A percentile compares a stretch with the other conserved stretches of the same genome.
Evolutionary conservation across 2,888 invertebrate species (phyloP).

Genomic region (Eupithecia insigniata): DNA sequence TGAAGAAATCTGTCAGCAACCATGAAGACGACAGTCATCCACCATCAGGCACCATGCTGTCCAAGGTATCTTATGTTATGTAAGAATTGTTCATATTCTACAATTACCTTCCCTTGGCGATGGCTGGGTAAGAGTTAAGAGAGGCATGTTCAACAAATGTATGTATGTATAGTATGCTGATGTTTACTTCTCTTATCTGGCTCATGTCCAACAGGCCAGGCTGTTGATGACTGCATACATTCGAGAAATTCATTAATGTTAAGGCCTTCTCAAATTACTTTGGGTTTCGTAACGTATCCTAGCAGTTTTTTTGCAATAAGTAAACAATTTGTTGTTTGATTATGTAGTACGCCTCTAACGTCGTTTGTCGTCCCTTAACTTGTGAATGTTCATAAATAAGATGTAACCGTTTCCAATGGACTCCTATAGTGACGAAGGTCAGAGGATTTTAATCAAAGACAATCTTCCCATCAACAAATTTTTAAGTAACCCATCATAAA

Average conservation of each 20-base stretch:
- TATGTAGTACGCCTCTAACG: not conserved
- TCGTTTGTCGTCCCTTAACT: too few relatives aligned
- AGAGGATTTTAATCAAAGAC: conserved; percentile 25
- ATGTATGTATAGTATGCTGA: too few relatives aligned
- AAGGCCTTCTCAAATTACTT: not conserved
- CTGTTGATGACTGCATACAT: not conserved
- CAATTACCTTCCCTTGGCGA: not conserved
- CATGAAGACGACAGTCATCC: conserved; percentile 83
- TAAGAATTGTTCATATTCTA: conserved; percentile 50
- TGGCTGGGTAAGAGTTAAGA: not conserved
- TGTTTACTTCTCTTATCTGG: not conserved
- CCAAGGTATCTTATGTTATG: conserved; percentile 78
- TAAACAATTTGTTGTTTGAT: not conserved
- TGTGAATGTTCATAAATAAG: too few relatives aligned
- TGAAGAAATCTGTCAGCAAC: conserved; percentile 85
- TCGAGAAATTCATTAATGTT: not conserved
- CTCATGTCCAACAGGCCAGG: not conserved
- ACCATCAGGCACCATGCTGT: conserved; percentile 74
- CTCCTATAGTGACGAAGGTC: not conserved
- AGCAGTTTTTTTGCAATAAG: not conserved
- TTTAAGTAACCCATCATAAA: not conserved
- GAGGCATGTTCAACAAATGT: not conserved
- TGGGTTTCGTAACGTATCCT: not conserved
- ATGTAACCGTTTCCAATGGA: not conserved
- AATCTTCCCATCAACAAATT: conserved; percentile 36